These are phyloP conservation scores for Irena cyanogastra DNA, from an alignment of 2,113 vertebrate genomes.

Conservation along the genomic window DNA sequence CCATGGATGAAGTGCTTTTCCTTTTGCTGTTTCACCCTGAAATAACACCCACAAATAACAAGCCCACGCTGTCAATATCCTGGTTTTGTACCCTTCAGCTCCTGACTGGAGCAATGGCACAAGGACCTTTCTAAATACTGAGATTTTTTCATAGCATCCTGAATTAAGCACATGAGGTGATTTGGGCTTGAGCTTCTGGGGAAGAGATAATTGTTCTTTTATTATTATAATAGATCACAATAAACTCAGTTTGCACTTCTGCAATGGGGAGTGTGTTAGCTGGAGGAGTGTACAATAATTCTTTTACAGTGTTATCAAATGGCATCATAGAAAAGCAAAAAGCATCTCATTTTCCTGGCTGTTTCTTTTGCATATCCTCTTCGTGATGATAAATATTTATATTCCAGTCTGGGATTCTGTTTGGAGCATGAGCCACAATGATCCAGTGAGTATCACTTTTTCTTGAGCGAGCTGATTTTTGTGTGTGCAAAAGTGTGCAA, in stretches of 20 bases:
- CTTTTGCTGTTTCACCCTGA: not conserved
- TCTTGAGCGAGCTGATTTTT: not conserved
- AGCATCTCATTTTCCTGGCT: constrained; percentile 35
- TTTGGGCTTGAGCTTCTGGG: not conserved
- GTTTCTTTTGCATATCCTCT: constrained; percentile 43
- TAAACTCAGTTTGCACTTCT: constrained; percentile 23
- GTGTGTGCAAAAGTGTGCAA: not conserved
- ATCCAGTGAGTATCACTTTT: not conserved
- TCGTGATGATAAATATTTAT: constrained; percentile 42
- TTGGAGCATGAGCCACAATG: constrained; percentile 16
- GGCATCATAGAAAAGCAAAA: constrained; percentile 49
- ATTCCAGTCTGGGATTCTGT: not conserved
- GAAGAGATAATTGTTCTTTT: constrained; percentile 23
- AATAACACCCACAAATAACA: not conserved
- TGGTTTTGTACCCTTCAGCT: not conserved
- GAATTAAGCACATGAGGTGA: not conserved
- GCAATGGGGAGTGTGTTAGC: constrained; percentile 6
- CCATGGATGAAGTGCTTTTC: not conserved
- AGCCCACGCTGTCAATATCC: not conserved
- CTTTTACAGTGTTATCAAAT: constrained; percentile 48
- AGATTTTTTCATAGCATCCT: not conserved
- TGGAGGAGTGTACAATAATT: constrained; percentile 4
- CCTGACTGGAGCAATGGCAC: not conserved
- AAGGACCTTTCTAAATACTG: not conserved
- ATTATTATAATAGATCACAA: constrained; percentile 30